Percentiles rank a stretch among this genome's conserved stretches.
Conservation (phyloP, 2,888 invertebrate genomes). For the Platycheirus rosarum region DNA sequence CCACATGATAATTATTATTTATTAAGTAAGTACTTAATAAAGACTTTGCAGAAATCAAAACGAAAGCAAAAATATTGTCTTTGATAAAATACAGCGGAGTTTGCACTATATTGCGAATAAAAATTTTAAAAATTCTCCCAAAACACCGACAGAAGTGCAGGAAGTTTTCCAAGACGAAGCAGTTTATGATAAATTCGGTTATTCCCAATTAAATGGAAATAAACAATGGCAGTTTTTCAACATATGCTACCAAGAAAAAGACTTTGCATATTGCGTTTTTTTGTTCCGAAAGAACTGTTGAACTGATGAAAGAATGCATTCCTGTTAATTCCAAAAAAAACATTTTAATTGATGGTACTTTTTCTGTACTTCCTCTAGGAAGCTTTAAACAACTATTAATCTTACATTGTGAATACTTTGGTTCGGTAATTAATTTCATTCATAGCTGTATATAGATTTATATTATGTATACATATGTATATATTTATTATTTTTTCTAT, state of each 20-base stretch:
- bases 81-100: conserved; percentile 52
- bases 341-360: conserved; percentile 54
- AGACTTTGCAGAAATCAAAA: conserved; percentile 58
- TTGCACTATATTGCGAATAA: conserved; percentile 49
- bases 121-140: conserved; percentile 47
- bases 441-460: conserved; percentile 16
- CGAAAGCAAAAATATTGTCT: conserved; percentile 60
- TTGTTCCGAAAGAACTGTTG: conserved; percentile 42
- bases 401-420: conserved; percentile 22
- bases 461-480: conserved; percentile 7
- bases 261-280: conserved; percentile 51
- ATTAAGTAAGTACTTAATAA: conserved; percentile 16
- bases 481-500: conserved; percentile 11
- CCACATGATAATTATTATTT: conserved; percentile 43
- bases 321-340: conserved; percentile 34
- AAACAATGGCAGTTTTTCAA: conserved; percentile 49
- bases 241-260: conserved; percentile 43
- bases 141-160: conserved; percentile 50
- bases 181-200: conserved; percentile 52
- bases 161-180: conserved; percentile 52
- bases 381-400: conserved; percentile 36
- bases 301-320: conserved; percentile 33
- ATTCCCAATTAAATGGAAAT: conserved; percentile 50
- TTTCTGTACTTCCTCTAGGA: conserved; percentile 49
- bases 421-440: conserved; percentile 38